Evolutionary conservation across 2,888 invertebrate genomes (phyloP).

Genomic region (Thera obeliscata): DNA sequence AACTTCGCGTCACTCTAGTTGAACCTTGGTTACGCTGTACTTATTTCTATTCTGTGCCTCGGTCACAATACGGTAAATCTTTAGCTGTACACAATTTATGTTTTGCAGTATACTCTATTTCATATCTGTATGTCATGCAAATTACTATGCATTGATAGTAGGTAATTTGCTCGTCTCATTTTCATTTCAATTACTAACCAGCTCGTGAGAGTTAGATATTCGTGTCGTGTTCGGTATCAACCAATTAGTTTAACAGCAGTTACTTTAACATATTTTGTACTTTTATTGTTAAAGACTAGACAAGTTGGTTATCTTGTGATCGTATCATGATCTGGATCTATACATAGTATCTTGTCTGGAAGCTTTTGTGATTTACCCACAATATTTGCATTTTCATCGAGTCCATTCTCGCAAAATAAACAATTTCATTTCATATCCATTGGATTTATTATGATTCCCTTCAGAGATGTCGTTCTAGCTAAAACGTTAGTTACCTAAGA

Average conservation of each 20-base stretch:
- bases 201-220: conserved; percentile 15
- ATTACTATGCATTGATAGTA: neutral
- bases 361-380: too few relatives aligned
- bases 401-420: too few relatives aligned
- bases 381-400: too few relatives aligned
- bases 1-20: conserved; percentile 61
- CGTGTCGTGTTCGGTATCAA: conserved; percentile 38
- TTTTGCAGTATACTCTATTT: conserved; percentile 4
- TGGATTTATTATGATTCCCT: neutral
- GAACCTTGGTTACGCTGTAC: conserved; percentile 48
- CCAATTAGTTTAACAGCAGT: conserved; percentile 34
- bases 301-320: neutral
- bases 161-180: conserved; percentile 35
- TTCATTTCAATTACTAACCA: conserved; percentile 34
- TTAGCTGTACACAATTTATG: conserved; percentile 26
- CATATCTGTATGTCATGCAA: conserved; percentile 7
- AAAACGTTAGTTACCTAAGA: neutral
- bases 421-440: too few relatives aligned
- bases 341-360: neutral
- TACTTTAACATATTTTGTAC: conserved; percentile 9
- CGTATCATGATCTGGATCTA: neutral
- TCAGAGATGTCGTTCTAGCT: too few relatives aligned
- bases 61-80: conserved; percentile 66
- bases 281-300: conserved; percentile 1
- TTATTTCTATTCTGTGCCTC: neutral